These are phyloP conservation scores for Brachirus orientalis DNA, from an alignment of 2,113 vertebrate genomes.

Conservation along the genomic window DNA sequence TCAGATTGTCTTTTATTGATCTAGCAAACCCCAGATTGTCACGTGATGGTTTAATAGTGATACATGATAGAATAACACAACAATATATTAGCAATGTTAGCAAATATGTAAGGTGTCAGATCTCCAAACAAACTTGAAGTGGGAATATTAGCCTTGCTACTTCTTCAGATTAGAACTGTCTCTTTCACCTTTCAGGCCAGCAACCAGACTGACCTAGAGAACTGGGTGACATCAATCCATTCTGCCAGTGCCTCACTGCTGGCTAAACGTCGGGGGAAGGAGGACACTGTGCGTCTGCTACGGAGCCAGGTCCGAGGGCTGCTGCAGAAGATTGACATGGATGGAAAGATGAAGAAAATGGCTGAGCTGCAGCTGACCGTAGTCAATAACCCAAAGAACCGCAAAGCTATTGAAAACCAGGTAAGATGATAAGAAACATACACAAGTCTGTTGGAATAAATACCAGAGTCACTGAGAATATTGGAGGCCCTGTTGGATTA, in stretches of 20 bases:
- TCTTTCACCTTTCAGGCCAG: slow-evolving; percentile 82
- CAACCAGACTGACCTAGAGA: slow-evolving; percentile 97
- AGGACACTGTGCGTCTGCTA: slow-evolving; percentile 91
- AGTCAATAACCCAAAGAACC: slow-evolving; percentile 92
- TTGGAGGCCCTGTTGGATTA: neutral
- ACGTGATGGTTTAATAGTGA: no score
- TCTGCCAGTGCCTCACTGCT: slow-evolving; percentile 95
- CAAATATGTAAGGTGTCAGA: no score
- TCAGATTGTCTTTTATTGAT: slow-evolving; percentile 39
- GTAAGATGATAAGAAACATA: slow-evolving; percentile 63
- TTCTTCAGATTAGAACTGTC: slow-evolving; percentile 16
- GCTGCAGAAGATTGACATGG: slow-evolving; percentile 98
- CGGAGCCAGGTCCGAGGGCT: slow-evolving; percentile 89
- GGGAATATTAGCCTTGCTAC: neutral
- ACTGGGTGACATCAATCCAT: slow-evolving; percentile 97
- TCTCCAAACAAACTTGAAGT: no score
- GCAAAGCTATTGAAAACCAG: slow-evolving; percentile 98
- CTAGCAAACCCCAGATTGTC: neutral
- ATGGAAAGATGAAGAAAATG: slow-evolving; percentile 99
- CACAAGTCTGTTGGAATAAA: no score
- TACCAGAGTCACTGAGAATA: neutral
- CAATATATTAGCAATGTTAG: neutral
- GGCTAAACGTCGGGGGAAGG: slow-evolving; percentile 94
- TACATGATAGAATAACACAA: slow-evolving; percentile 12
- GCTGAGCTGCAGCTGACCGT: slow-evolving; percentile 93